Evolutionary conservation across 2,888 invertebrate genomes (phyloP).

Genomic region (Chymomyza caudatula): DNA sequence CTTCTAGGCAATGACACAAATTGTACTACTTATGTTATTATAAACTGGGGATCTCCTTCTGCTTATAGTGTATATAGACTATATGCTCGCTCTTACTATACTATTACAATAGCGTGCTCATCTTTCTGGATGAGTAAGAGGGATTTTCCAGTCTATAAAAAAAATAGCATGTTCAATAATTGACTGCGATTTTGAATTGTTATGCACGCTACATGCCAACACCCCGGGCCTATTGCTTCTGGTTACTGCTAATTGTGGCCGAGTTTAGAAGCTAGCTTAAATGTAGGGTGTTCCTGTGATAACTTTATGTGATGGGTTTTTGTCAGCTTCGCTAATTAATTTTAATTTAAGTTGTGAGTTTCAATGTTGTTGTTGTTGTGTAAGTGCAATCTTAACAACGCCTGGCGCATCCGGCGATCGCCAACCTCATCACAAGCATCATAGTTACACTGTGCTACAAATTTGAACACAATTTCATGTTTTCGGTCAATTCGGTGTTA

Average conservation of each 20-base stretch:
- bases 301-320: neutral
- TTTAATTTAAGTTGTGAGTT: neutral
- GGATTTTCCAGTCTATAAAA: conserved; percentile 40
- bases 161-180: conserved; percentile 31
- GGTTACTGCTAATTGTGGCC: neutral
- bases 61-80: neutral
- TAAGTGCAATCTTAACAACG: neutral
- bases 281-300: neutral
- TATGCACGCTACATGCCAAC: neutral
- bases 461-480: no score
- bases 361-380: neutral
- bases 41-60: neutral
- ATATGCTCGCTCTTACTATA: neutral
- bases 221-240: neutral
- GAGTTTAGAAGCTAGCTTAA: neutral
- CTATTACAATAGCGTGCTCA: neutral
- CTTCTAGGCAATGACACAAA: no score
- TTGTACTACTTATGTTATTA: no score
- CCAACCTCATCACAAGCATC: neutral
- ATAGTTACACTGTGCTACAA: neutral
- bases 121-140: conserved; percentile 29
- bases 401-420: neutral
- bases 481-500: no score
- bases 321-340: neutral
- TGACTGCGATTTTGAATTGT: conserved; percentile 18